Evolutionary conservation across 2,797 vertebrate genomes (phyloP).

Genomic region (Pseudotriccus pelzelni): DNA sequence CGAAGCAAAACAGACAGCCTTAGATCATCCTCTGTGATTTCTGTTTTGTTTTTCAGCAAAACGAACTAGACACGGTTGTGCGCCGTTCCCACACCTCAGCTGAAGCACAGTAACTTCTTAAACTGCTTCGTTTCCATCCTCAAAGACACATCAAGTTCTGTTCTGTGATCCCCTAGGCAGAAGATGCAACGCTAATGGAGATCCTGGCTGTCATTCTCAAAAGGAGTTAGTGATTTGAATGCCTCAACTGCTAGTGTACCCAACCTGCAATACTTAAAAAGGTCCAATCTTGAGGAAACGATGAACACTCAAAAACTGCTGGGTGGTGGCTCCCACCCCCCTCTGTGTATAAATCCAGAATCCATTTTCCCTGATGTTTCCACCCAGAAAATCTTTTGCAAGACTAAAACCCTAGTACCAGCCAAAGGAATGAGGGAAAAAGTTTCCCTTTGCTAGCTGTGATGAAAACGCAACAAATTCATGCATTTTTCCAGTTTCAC

Average conservation of each 20-base stretch:
- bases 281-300: background rate
- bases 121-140: conserved; percentile 32
- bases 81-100: background rate
- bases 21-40: conserved; percentile 43
- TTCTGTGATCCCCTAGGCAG: conserved; percentile 25
- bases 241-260: background rate
- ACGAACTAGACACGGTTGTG: background rate
- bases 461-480: background rate
- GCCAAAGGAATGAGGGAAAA: background rate
- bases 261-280: conserved; percentile 9
- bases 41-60: conserved; percentile 31
- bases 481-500: background rate
- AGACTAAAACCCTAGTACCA: background rate
- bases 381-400: conserved; percentile 1
- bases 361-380: background rate
- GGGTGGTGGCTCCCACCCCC: background rate
- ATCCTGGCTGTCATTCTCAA: conserved; percentile 35
- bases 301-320: background rate
- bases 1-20: conserved; percentile 29
- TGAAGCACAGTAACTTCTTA: conserved; percentile 11
- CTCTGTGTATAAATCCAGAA: background rate
- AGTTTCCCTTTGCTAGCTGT: background rate
- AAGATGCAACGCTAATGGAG: conserved; percentile 18
- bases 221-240: conserved; percentile 17
- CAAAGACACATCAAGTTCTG: conserved; percentile 29